Evolutionary conservation across 1,140 invertebrate genomes (phyloP), one percentile per base, ranked within the genome.

Genomic region (Zaprionus ornatus): DNA sequence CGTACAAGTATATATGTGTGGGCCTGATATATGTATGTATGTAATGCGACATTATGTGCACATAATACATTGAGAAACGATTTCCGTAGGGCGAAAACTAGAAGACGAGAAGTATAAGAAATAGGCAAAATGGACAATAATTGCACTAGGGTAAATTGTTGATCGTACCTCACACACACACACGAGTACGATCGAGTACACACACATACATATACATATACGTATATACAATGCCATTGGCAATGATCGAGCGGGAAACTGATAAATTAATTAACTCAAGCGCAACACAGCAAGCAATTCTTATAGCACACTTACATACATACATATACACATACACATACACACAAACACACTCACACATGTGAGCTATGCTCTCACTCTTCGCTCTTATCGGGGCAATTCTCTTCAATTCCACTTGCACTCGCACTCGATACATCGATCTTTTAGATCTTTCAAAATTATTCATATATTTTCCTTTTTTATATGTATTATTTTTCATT

Each of bases 221-320:
- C 56, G 19, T 65, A 57, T 54, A 32, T 29, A 65, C 29, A 55
- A 21, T 77, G 80, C 62, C 78, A 82, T 77, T 80, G 74, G 56
- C 79, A 74, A 82, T 81, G 67, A 78, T 82, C 66, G 32, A 57
- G 66, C 63, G 74, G 57, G 80, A 82, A 80, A 81, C 50, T 66
- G 29, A 42, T 45, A 81, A 79, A 79, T 78, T 79, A 75, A 80
- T 80, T 79, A 71, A 79, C 59, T 68, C 62, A 64, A 66, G 63
- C 63, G 52, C 63, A 54, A 45, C 37, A 74, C 25, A 74, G 63
- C 65, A 35, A 64, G 27, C 27, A 55, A 37, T 35, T 71, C 56
- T 55, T 56, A 63, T 56, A 35, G 25, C 23, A 25, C 63, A n/a
- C 21, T 50, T 4, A 54, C 50, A 54, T 23, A 27, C 12, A 54